Evolutionary conservation across 2,888 invertebrate genomes (phyloP).

Genomic region (Cremastinae sp.): DNA sequence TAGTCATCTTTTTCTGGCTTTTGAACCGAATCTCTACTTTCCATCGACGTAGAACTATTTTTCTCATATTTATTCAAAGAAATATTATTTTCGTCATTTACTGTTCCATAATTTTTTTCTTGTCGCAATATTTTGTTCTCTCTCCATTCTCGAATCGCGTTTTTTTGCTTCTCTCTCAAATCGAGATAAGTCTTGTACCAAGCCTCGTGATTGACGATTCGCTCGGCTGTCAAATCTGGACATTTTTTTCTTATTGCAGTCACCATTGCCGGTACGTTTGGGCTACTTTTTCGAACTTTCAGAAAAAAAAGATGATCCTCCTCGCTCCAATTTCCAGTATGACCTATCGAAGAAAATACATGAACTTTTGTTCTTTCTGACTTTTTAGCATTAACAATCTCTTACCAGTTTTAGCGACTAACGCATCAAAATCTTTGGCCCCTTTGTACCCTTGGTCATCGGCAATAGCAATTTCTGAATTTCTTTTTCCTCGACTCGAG

Average conservation of each 20-base stretch:
- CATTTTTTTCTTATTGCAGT: constrained; percentile 71
- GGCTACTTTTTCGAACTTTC: constrained; percentile 69
- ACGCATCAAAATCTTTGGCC: constrained; percentile 69
- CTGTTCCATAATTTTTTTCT: constrained; percentile 25
- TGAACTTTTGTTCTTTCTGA: too few relatives aligned
- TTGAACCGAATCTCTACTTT: too few relatives aligned
- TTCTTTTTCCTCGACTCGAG: constrained; percentile 24
- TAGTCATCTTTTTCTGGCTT: not conserved
- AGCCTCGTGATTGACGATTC: constrained; percentile 80
- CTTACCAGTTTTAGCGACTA: constrained; percentile 76
- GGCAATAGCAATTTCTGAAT: constrained; percentile 41
- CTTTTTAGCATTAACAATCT: too few relatives aligned
- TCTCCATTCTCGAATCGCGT: constrained; percentile 80
- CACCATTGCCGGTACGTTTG: constrained; percentile 70
- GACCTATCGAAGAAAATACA: too few relatives aligned
- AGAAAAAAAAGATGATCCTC: constrained; percentile 76
- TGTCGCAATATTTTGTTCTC: constrained; percentile 60
- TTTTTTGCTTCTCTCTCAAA: constrained; percentile 79
- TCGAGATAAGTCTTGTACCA: constrained; percentile 81
- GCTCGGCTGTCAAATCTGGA: constrained; percentile 75
- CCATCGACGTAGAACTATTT: not conserved
- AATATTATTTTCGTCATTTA: not conserved
- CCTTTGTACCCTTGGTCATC: constrained; percentile 63
- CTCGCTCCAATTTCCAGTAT: constrained; percentile 75
- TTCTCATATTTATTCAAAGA: not conserved